Base-by-base conservation (phyloP, 2,888 invertebrate species). In the Macrosiphum euphorbiae region DNA sequence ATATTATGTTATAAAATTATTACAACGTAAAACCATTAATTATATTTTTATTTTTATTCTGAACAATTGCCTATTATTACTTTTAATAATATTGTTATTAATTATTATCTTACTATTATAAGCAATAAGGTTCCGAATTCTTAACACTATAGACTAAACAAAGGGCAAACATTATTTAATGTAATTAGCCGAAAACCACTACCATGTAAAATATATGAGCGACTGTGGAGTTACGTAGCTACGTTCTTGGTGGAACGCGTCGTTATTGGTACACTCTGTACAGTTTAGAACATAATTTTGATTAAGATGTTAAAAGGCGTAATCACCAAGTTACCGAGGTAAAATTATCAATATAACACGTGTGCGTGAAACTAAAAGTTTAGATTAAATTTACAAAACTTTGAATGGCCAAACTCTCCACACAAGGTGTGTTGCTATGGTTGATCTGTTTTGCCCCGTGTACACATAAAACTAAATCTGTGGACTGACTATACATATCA, bases 381-480 rank as follows among this genome's bases (percentile, higher is more conserved):
- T 93, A 93, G 84, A 93, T 93, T 93, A 93, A 93, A 93, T 85
- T 93, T 93, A 86, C 85, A 61, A 93, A 93, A 93, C 93, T 93
- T 93, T 93, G 78, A 89, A 93, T 93, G 88, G 84, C 89, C 89
- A 85, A 89, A 93, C 93, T 90, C 89, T 85, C 44, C 44, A 35
- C 92, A 41, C 50, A 50, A 61, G 47, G 50, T 88, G 50, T 47
- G 58, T 86, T 91, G 44, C 35, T 35, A 78, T 78, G 90, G 84
- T 93, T 90, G 90, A 93, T 93, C 89, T 61, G 55, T 58, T 93
- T 84, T 85, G n/a, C 58, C 35, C 61, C 50, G 4, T 61, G 3
- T 35, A 47, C 92, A 58, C n/a, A 89, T 93, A 90, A 89, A 93
- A 93, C 89, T 93, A 89, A 90, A 93, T 90, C 89, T 89, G 89